A percentile compares a stretch with the other conserved stretches of the same genome.
phyloP scores from a whole-genome alignment of 64 coral and sea anemone genomes.

The Cladopsammia gracilis region DNA sequence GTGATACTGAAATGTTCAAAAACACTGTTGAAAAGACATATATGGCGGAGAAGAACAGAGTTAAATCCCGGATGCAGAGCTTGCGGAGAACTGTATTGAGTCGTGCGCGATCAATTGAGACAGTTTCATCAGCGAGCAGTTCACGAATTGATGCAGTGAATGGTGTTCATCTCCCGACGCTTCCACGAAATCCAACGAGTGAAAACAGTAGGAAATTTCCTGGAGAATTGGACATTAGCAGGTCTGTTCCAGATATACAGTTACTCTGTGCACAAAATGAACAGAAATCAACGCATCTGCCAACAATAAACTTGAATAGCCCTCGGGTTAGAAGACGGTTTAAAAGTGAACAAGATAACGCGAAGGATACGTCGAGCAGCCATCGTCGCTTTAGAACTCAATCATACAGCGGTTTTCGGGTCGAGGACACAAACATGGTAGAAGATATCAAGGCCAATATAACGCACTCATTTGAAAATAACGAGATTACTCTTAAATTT shows the following conservation, averaged over 20 bases:
- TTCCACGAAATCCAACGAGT: neutral
- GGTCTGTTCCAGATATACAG: slow-evolving; percentile 14
- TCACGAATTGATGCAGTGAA: neutral
- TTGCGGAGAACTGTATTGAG: neutral
- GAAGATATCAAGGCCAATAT: neutral
- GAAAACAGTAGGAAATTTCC: neutral
- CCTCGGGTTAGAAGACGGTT: neutral
- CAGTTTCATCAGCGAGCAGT: neutral
- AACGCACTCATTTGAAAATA: neutral
- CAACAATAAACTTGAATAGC: neutral
- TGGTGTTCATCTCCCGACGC: slow-evolving; percentile 11
- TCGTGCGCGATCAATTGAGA: neutral
- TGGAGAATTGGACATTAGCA: neutral
- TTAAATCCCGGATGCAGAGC: slow-evolving; percentile 13
- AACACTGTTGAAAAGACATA: neutral
- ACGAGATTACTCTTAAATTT: neutral
- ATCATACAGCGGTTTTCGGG: neutral
- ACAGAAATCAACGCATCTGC: neutral
- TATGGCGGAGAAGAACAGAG: slow-evolving; percentile 8
- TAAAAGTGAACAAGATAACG: neutral
- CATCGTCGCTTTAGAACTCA: neutral
- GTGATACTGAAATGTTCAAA: neutral
- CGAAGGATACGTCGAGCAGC: neutral
- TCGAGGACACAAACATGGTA: neutral
- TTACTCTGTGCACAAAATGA: neutral